Evolutionary conservation across 2,888 invertebrate species (phyloP).

Genomic region (Microdon myrmicae): DNA sequence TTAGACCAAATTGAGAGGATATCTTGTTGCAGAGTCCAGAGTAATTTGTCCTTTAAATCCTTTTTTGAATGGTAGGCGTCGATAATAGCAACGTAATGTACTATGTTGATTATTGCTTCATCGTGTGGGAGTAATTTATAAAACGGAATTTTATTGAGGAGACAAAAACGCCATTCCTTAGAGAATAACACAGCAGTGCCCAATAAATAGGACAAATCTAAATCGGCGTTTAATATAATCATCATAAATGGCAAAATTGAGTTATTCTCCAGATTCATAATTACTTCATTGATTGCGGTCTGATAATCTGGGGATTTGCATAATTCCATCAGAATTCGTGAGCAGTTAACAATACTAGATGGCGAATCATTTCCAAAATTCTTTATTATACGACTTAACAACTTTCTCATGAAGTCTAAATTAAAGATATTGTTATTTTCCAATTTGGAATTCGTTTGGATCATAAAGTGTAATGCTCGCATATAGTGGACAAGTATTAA

Average conservation of each 20-base stretch:
- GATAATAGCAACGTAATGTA: constrained; percentile 71
- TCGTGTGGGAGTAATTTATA: constrained; percentile 69
- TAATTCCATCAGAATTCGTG: constrained; percentile 69
- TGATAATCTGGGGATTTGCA: constrained; percentile 64
- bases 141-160: constrained; percentile 73
- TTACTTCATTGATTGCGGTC: constrained; percentile 68
- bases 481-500: constrained; percentile 72
- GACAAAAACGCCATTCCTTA: constrained; percentile 75
- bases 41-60: constrained; percentile 29
- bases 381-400: constrained; percentile 73
- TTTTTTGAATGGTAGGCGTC: constrained; percentile 54
- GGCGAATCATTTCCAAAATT: constrained; percentile 69
- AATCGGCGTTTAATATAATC: constrained; percentile 69
- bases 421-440: constrained; percentile 1
- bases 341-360: constrained; percentile 68
- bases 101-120: constrained; percentile 71
- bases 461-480: constrained; percentile 72
- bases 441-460: constrained; percentile 56
- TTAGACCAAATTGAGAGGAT: constrained; percentile 77
- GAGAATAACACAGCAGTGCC: constrained; percentile 67
- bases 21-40: constrained; percentile 62
- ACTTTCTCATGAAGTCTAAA: constrained; percentile 67
- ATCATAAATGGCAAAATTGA: constrained; percentile 72
- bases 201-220: constrained; percentile 65
- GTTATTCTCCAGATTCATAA: constrained; percentile 70